A percentile compares a stretch with the other conserved stretches of the same genome.
Evolutionary conservation across 1,140 invertebrate genomes (phyloP).

Genomic region (Sitobion miscanthi): DNA sequence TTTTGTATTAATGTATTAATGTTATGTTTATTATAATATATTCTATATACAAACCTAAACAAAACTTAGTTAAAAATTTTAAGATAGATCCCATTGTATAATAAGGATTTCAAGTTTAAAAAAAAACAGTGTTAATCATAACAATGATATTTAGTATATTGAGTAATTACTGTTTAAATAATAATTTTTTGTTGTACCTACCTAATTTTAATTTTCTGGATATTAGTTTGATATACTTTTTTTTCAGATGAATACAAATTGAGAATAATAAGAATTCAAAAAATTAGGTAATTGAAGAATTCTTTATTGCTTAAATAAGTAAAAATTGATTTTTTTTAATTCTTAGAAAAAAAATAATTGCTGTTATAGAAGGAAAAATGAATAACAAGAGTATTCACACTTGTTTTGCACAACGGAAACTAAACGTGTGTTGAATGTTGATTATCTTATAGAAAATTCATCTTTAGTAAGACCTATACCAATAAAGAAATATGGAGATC

Average conservation of each 20-base stretch:
- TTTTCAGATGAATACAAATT: constrained; percentile 19
- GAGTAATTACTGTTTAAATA: background rate
- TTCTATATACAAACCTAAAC: too few species aligned
- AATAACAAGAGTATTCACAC: constrained; percentile 54
- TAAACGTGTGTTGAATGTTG: constrained; percentile 47
- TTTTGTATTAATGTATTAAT: too few species aligned
- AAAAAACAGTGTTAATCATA: too few species aligned
- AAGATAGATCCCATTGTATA: too few species aligned
- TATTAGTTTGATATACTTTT: background rate
- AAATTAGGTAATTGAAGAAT: background rate
- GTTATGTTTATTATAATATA: too few species aligned
- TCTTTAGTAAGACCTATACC: constrained; percentile 50
- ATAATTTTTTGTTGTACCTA: background rate
- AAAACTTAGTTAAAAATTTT: too few species aligned
- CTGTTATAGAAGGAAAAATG: constrained; percentile 16
- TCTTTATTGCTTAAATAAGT: background rate
- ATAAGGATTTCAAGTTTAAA: too few species aligned
- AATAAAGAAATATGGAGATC: constrained; percentile 47
- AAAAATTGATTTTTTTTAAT: background rate
- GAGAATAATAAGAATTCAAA: background rate
- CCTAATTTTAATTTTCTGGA: background rate
- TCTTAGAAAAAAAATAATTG: background rate
- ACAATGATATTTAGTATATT: background rate
- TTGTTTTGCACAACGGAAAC: constrained; percentile 50
- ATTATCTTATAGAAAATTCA: constrained; percentile 48